These are phyloP conservation scores for Pterostichus madidus DNA, from an alignment of 2,888 invertebrate genomes.

Conservation along the genomic window DNA sequence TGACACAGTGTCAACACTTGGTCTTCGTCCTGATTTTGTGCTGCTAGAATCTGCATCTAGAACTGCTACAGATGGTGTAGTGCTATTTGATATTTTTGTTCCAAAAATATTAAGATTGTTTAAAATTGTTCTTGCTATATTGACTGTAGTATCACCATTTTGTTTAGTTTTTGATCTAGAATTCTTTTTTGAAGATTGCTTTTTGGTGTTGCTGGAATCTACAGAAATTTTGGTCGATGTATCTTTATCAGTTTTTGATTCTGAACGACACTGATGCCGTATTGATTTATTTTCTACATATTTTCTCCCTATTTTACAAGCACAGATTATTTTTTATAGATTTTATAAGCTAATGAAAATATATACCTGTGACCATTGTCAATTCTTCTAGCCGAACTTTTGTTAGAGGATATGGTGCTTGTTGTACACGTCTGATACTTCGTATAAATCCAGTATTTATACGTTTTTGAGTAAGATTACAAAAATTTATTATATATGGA, in stretches of 20 bases:
- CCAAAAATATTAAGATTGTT: slow-evolving; percentile 91
- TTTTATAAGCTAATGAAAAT: background rate
- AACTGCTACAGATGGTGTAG: slow-evolving; percentile 72
- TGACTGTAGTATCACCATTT: slow-evolving; percentile 79
- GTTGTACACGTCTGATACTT: slow-evolving; percentile 86
- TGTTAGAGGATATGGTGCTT: slow-evolving; percentile 90
- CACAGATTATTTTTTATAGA: background rate
- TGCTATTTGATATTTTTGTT: slow-evolving; percentile 69
- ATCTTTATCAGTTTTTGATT: slow-evolving; percentile 71
- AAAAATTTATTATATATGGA: slow-evolving; percentile 88
- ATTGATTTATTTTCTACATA: slow-evolving; percentile 53
- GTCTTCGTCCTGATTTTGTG: slow-evolving; percentile 87
- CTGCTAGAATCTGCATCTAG: slow-evolving; percentile 86
- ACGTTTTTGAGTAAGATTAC: slow-evolving; percentile 86
- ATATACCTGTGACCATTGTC: slow-evolving; percentile 73
- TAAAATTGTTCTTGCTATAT: slow-evolving; percentile 87
- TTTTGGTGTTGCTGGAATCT: slow-evolving; percentile 72
- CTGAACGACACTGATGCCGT: slow-evolving; percentile 64
- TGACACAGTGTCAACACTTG: slow-evolving; percentile 92
- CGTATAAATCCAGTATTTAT: slow-evolving; percentile 86
- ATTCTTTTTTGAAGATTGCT: slow-evolving; percentile 76
- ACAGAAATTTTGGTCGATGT: slow-evolving; percentile 64
- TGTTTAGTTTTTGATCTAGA: slow-evolving; percentile 75
- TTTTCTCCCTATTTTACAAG: slow-evolving; percentile 71
- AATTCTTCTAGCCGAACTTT: slow-evolving; percentile 81